Conservation (phyloP, 1,140 invertebrate species). For the Portunus trituberculatus region DNA sequence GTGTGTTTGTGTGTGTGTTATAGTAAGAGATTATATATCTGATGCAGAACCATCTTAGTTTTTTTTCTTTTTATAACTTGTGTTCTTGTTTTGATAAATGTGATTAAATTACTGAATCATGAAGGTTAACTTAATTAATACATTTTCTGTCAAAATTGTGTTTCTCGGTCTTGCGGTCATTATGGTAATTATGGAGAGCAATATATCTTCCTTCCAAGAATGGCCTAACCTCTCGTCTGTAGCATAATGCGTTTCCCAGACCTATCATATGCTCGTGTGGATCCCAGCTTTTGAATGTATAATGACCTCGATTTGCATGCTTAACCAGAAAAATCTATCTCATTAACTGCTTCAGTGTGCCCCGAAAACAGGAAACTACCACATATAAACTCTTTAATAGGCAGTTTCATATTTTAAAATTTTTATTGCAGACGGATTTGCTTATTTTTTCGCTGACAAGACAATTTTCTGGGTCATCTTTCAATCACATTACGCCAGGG, state of each 20-base stretch:
- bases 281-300: not conserved
- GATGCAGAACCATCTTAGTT: not conserved
- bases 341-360: not conserved
- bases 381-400: not conserved
- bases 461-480: not conserved
- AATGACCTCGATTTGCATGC: constrained; percentile 21
- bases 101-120: no score
- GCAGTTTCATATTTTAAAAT: not conserved
- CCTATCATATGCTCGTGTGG: constrained; percentile 1
- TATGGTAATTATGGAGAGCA: not conserved
- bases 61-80: not conserved
- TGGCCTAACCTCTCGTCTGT: not conserved
- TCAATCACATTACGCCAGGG: not conserved
- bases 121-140: no score
- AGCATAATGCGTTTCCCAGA: not conserved
- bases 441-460: not conserved
- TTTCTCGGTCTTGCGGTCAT: not conserved
- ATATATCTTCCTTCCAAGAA: not conserved
- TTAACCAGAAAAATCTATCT: constrained; percentile 1
- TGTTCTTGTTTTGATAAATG: not conserved
- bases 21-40: constrained; percentile 1
- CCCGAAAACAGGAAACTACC: not conserved
- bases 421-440: not conserved
- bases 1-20: constrained; percentile 43
- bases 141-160: not conserved